Evolutionary conservation across 1,140 invertebrate species (phyloP).

Genomic region (Aphis gossypii): DNA sequence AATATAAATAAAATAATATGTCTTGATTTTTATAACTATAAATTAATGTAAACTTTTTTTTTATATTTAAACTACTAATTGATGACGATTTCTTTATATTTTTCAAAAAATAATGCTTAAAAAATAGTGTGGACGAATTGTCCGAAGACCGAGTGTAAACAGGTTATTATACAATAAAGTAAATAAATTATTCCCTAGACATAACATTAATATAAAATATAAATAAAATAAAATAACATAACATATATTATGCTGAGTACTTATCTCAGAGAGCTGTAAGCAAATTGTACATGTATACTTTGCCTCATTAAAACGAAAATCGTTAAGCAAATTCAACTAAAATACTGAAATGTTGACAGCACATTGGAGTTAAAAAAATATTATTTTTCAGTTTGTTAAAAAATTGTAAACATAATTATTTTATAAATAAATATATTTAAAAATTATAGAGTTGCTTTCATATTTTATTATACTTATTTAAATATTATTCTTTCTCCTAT

Average conservation of each 20-base stretch:
- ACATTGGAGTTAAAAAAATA: background rate
- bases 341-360: background rate
- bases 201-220: background rate
- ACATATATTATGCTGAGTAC: background rate
- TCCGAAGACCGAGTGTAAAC: background rate
- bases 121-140: background rate
- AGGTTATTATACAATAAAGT: background rate
- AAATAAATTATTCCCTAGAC: background rate
- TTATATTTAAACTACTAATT: background rate
- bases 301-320: slow-evolving; percentile 23
- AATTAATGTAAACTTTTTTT: background rate
- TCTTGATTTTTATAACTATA: background rate
- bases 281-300: background rate
- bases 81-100: background rate
- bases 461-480: background rate
- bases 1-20: background rate
- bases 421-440: background rate
- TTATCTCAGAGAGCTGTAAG: background rate
- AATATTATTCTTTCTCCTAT: background rate
- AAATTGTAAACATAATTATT: slow-evolving; percentile 12
- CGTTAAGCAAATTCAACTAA: background rate
- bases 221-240: background rate
- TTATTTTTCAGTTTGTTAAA: background rate
- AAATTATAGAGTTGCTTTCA: background rate
- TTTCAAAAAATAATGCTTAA: background rate